Percentiles rank a stretch among this genome's conserved stretches.
These are phyloP conservation scores for Sebastes schlegelii DNA, from an alignment of 2,113 vertebrate species.

Conservation along the genomic window DNA sequence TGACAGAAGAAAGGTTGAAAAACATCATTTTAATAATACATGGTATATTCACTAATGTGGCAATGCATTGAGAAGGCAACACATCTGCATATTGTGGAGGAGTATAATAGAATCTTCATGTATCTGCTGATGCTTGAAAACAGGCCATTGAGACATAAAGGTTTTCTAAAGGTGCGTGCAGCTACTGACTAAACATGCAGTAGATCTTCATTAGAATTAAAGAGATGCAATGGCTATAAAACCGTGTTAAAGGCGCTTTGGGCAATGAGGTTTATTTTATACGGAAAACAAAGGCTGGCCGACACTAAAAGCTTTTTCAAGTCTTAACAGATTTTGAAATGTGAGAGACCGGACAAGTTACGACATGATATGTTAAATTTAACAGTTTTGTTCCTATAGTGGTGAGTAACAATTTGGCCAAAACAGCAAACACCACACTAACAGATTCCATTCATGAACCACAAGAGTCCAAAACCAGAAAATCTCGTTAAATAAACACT, in stretches of 20 bases:
- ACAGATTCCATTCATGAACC: no score
- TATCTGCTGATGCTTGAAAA: slow-evolving; percentile 13
- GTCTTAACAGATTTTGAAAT: no score
- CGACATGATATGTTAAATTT: no score
- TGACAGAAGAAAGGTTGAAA: neutral
- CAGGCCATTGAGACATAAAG: neutral
- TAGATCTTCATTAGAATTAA: slow-evolving; percentile 10
- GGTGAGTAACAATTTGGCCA: no score
- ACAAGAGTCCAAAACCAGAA: no score
- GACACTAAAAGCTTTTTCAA: no score
- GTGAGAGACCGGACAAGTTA: no score
- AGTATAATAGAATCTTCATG: neutral
- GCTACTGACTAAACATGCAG: neutral
- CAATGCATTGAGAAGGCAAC: neutral
- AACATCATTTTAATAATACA: neutral
- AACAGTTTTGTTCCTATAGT: no score
- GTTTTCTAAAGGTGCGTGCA: neutral
- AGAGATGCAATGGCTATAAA: neutral
- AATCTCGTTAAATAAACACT: no score
- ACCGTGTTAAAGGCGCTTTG: neutral
- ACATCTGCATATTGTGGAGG: neutral
- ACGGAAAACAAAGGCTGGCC: neutral
- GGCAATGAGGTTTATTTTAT: neutral
- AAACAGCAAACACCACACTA: no score
- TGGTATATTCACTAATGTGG: neutral